Base-by-base conservation (phyloP, 2,113 vertebrate species). In the Oriolus oriolus region DNA sequence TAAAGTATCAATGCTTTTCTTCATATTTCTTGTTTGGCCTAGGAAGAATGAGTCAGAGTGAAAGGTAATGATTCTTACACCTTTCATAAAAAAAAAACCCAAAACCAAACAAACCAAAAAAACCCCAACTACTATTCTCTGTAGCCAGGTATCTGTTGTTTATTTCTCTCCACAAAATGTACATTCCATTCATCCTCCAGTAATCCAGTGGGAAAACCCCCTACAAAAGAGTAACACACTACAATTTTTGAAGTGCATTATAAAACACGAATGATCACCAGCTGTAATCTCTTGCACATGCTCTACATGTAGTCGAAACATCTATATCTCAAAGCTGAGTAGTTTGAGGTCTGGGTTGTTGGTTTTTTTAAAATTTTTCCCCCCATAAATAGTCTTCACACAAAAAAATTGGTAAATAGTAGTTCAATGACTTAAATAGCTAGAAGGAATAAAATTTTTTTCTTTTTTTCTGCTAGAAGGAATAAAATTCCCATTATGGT, bases 271-370 rank as follows among this genome's bases (percentile, higher is more conserved):
- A 53, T 60, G 33, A 30, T 39, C 37, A 66, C n/a, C 13, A 85
- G 21, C 31, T 64, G 9, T 76, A 94, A 93, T 84, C 41, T 92
- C 59, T 82, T 76, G 64, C 60, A 88, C 23, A 42, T 82, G 71
- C 13, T 71, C 13, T 81, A 84, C 53, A 79, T 30, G 20, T 35
- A 92, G 54, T 81, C 15, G 94, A 96, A 97, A 86, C 28, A 65
- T 44, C 35, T 66, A 10, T 85, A 73, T 82, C 91, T 90, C 90
- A 91, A 84, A 83, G 7, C 11, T 82, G 33, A 91, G 75, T 73
- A 75, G 18, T 78, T 26, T 53, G 54, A 82, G 6, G 53, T 89
- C 35, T 89, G 8, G 5, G 2, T 37, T 59, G 16, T 6, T 12
- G n/a, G n/a, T 31, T 42, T 59, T 37, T 26, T 17, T 5, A 5